Base-by-base conservation (phyloP, 2,113 vertebrate species). In the Forbesichthys papilliferus region DNA sequence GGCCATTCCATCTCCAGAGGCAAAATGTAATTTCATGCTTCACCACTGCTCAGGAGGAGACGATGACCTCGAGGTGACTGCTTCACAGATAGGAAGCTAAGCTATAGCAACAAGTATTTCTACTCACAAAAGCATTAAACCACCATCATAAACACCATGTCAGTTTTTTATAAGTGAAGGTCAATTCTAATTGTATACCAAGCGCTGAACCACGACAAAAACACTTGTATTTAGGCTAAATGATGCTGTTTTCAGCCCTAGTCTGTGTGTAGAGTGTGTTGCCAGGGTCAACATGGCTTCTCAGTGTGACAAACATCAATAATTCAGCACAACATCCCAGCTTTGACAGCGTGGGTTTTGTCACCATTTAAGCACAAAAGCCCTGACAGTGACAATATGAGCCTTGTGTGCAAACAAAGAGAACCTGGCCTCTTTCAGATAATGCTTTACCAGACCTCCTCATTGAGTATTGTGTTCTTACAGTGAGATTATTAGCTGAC, bases 11-110 rank as follows among this genome's bases (percentile, higher is more conserved):
- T 85, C 84, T 85, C 79, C 69, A 47, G 76, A 81, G 84, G 79
- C 64, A 79, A 83, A 83, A 85, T 79, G 84, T 76, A 88, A 91
- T 91, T 91, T 89, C 87, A 90, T 85, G 86, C 79, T 87, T 78
- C 72, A 76, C 70, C 78, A 84, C 84, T 8, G 78, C 70, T 80
- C 83, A 47, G 48, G 68, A 75, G 83, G 68, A 74, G 73, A 62
- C 73, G 57, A 18, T 47, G 53, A 73, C 18, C 61, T 63, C 74
- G 84, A 86, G 81, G 83, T 83, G 77, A 87, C 68, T 68, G 79
- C 71, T 12, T 20, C 33, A 13, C 20, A 58, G 56, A 42, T 66
- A 48, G 13, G 73, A 84, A 80, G 75, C 57, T 66, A 51, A 66
- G 47, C 42, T 66, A 69, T 6, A 8, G 33, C 57, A 64, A 33